Conservation (phyloP, 2,113 vertebrate genomes). For the Cavia aperea region DNA sequence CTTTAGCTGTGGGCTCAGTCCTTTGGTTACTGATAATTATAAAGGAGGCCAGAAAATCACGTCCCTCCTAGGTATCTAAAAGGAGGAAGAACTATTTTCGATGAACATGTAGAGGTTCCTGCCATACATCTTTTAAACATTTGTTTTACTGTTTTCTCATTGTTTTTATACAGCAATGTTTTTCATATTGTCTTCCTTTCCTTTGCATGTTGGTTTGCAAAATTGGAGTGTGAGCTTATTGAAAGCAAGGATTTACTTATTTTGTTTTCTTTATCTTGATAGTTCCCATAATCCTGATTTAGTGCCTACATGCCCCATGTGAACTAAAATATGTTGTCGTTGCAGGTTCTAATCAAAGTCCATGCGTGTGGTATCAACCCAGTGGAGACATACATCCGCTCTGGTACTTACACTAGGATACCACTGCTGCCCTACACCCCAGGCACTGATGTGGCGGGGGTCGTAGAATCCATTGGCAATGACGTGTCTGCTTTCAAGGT, state of each 20-base stretch:
- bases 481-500: slow-evolving; percentile 84
- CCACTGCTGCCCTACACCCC: slow-evolving; percentile 87
- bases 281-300: not conserved
- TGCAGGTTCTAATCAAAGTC: slow-evolving; percentile 89
- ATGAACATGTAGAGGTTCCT: not conserved
- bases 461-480: slow-evolving; percentile 82
- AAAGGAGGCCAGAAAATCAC: not conserved
- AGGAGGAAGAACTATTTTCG: not conserved
- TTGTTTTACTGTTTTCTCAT: not conserved
- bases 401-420: slow-evolving; percentile 77
- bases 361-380: slow-evolving; percentile 91
- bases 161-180: not conserved
- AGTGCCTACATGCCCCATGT: not conserved
- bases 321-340: slow-evolving; percentile 3
- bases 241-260: not conserved
- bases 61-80: not conserved
- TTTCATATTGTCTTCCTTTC: not conserved
- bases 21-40: not conserved
- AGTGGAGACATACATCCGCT: slow-evolving; percentile 91
- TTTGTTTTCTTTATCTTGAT: not conserved
- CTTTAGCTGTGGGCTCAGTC: not conserved
- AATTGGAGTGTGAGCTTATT: not conserved
- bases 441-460: slow-evolving; percentile 85
- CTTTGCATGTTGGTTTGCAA: not conserved
- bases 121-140: not conserved